Base-by-base conservation (phyloP, 2,797 vertebrate species). In the Heteromormyrus szaboi region DNA sequence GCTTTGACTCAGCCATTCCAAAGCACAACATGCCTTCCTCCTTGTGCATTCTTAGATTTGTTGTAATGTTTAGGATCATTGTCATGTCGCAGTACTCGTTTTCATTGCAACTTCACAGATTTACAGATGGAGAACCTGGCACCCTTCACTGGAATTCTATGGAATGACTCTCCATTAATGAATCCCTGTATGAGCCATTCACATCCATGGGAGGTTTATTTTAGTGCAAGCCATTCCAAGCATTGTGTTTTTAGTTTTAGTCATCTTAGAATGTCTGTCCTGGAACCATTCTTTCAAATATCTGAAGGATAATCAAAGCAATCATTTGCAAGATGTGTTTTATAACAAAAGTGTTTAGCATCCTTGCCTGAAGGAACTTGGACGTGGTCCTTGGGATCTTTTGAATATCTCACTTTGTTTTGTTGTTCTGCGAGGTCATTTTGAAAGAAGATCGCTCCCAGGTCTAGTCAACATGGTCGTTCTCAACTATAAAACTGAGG, bases 111-210 rank as follows among this genome's bases (percentile, higher is more conserved):
- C 37, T 79, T 79, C 41, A 72, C 65, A 72, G 72, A 79, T n/a
- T 79, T 19, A 79, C 76, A 81, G 76, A 81, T 81, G 76, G 41
- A 46, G 76, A 81, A 81, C 9, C 76, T 81, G 76, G 76, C 37
- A 3, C 41, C 41, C 6, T n/a, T 81, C 76, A 46, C 76, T 46
- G 37, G 41, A 81, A 46, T 33, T 44, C 76, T 44, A 6, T 44
- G 41, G 41, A 81, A 81, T n/a, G 41, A 7, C 37, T 81, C 41
- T 46, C 76, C 7, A 3, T 81, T 81, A 81, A 81, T 46, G 76
- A 81, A 22, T 46, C 76, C 41, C 76, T 81, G 6, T 44, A 81
- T 81, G 37, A 46, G 37, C 41, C 17, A 81, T 81, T 41, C 76
- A 46, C 6, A 41, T 81, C 76, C 76, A 81, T 22, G 19, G 19